These are phyloP conservation scores for Idaea aversata DNA, from an alignment of 2,888 invertebrate genomes.

Conservation along the genomic window DNA sequence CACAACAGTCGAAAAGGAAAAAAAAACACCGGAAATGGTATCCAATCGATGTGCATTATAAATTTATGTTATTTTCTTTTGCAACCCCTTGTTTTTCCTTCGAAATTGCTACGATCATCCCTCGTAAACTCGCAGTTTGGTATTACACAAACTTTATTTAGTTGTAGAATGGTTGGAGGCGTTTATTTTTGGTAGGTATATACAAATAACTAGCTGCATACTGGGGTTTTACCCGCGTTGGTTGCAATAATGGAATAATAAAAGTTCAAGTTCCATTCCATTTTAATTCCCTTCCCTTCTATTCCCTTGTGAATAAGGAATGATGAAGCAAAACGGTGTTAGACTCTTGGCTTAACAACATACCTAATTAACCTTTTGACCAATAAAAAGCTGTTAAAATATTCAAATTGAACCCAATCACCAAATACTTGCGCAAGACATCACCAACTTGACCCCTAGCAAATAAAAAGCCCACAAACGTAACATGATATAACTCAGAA, in stretches of 20 bases:
- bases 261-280: too few species aligned
- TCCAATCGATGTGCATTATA: slow-evolving; percentile 43
- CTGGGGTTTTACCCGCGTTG: too few species aligned
- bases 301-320: too few species aligned
- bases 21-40: slow-evolving; percentile 9
- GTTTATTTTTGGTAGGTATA: neutral
- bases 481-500: slow-evolving; percentile 26
- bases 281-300: too few species aligned
- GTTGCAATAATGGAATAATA: too few species aligned
- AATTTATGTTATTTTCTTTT: slow-evolving; percentile 48
- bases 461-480: slow-evolving; percentile 6
- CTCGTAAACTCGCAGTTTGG: slow-evolving; percentile 33
- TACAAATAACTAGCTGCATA: neutral
- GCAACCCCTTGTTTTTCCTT: slow-evolving; percentile 70
- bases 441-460: slow-evolving; percentile 13
- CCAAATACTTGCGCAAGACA: slow-evolving; percentile 12
- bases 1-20: slow-evolving; percentile 14
- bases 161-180: neutral
- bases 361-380: neutral
- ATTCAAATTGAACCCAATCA: slow-evolving; percentile 11
- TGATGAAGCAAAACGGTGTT: neutral
- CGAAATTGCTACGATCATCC: slow-evolving; percentile 61
- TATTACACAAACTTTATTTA: slow-evolving; percentile 53
- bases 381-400: slow-evolving; percentile 8
- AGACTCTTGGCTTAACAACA: neutral